Conservation (phyloP, 1,140 invertebrate species). For the Cheumatopsyche charites region DNA sequence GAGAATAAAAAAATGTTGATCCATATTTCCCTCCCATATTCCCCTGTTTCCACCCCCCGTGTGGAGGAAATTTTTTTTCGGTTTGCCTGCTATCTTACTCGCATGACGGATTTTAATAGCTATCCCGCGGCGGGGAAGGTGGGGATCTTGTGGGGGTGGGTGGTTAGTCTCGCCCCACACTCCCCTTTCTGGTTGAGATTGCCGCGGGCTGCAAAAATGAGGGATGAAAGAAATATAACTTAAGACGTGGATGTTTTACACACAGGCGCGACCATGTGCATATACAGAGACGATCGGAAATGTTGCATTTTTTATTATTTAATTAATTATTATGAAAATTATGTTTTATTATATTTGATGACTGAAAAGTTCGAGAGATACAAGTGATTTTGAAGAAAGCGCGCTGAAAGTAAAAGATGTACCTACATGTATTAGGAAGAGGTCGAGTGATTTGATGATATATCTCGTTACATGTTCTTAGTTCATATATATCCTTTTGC, state of each 20-base stretch:
- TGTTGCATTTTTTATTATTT: no score
- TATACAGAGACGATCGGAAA: neutral
- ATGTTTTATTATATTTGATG: no score
- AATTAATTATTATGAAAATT: no score
- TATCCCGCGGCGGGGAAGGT: conserved; percentile 53
- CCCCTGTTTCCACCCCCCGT: conserved; percentile 45
- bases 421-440: no score
- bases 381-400: no score
- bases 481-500: no score
- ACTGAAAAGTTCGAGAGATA: no score
- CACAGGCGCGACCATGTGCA: conserved; percentile 38
- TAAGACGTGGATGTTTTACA: conserved; percentile 64
- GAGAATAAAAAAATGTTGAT: conserved; percentile 46
- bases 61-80: conserved; percentile 39
- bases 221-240: conserved; percentile 67
- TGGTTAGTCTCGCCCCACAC: neutral
- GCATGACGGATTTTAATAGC: conserved; percentile 50
- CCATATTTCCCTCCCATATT: conserved; percentile 48
- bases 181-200: conserved; percentile 60
- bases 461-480: no score
- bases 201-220: conserved; percentile 65
- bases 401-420: no score
- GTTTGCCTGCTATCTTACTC: conserved; percentile 47
- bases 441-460: no score
- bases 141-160: conserved; percentile 39